Evolutionary conservation across 2,797 vertebrate genomes (phyloP).

Genomic region (Gymnocypris eckloni): DNA sequence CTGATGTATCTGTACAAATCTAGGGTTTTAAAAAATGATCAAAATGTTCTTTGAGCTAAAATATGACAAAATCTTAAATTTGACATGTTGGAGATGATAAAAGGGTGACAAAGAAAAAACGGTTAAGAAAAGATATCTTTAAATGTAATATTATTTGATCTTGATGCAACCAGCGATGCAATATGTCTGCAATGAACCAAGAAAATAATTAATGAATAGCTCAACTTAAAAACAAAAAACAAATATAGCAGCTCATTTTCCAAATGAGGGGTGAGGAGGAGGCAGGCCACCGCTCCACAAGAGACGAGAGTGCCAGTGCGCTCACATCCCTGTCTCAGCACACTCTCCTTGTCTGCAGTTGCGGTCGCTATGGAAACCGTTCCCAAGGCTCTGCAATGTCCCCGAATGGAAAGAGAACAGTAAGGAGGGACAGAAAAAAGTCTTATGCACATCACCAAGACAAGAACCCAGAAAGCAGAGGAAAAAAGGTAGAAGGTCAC

Average conservation of each 20-base stretch:
- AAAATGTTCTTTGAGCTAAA: too few species aligned
- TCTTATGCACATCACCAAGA: slow-evolving; percentile 43
- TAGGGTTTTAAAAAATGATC: not conserved
- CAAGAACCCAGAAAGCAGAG: slow-evolving; percentile 33
- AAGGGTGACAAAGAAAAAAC: not conserved
- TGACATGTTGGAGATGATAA: not conserved
- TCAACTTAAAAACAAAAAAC: not conserved
- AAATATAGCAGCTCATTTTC: slow-evolving; percentile 31
- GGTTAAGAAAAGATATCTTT: not conserved
- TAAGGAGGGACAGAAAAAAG: slow-evolving; percentile 39
- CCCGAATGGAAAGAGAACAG: slow-evolving; percentile 58
- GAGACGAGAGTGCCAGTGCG: slow-evolving; percentile 35
- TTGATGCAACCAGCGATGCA: not conserved
- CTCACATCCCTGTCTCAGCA: slow-evolving; percentile 54
- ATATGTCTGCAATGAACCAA: not conserved
- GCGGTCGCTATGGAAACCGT: slow-evolving; percentile 61
- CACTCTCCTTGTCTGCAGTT: slow-evolving; percentile 57
- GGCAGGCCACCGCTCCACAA: slow-evolving; percentile 12
- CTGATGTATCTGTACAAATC: not conserved
- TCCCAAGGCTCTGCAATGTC: slow-evolving; percentile 60
- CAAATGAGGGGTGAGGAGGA: slow-evolving; percentile 11
- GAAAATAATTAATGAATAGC: not conserved
- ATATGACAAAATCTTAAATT: not conserved
- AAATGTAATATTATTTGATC: not conserved
- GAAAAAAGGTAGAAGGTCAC: slow-evolving; percentile 25